Base-by-base conservation (phyloP, 2,888 invertebrate species). In the Xestobium rufovillosum region DNA sequence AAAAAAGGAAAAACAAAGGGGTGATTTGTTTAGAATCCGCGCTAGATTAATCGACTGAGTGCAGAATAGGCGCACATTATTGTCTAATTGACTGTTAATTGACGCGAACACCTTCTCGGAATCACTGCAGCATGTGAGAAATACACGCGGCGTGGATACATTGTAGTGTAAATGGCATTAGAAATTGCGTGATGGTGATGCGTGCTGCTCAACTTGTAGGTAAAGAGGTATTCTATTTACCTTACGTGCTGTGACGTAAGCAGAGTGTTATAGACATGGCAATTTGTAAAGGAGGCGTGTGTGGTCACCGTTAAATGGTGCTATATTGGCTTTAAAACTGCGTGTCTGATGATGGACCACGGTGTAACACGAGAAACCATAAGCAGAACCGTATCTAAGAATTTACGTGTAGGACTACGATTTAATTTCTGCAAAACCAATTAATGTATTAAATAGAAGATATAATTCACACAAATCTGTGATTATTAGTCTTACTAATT, bases 31-130 rank as follows among this genome's bases (percentile, higher is more conserved):
- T n/a, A n/a, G n/a, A n/a, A n/a, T n/a, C n/a, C n/a, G n/a, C n/a
- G n/a, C n/a, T n/a, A 19, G 6, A 19, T 19, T 19, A 6, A 38
- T 32, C 44, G 45, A 43, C 43, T 42, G 43, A 39, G 42, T 47
- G 44, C 36, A 34, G 37, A 49, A 44, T 48, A 43, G 46, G 47
- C 26, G 16, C 47, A 48, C 50, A 51, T 48, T 45, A 47, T 49
- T 49, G 44, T 42, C 44, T 53, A 53, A 53, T 53, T 53, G 49
- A 36, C 33, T 38, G 44, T 43, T 53, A 53, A 53, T 53, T 52
- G 49, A 47, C 46, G 40, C 39, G 42, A 51, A 51, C 47, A 52
- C 45, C 45, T 36, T 47, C 47, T 47, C 49, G 46, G 46, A 49
- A 48, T 45, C 43, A 42, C 32, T 48, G 47, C 48, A 45, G 45